Percentiles rank a stretch among this genome's conserved stretches.
Evolutionary conservation across 2,888 invertebrate species (phyloP).

Genomic region (Pachliopta kotzebuea): DNA sequence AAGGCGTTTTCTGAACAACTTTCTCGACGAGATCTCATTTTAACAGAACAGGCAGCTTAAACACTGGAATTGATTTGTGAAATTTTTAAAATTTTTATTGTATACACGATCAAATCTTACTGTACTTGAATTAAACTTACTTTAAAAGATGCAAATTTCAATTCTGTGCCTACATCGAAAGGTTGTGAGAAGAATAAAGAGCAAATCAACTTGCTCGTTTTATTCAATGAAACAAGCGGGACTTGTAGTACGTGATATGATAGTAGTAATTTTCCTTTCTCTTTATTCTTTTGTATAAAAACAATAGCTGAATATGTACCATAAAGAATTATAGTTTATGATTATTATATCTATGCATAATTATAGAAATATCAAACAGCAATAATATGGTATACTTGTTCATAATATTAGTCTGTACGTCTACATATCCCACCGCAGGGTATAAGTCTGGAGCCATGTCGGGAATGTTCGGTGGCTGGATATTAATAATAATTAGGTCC

Average conservation of each 20-base stretch:
- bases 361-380: slow-evolving; percentile 20
- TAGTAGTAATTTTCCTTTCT: too few relatives aligned
- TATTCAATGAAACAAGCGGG: too few relatives aligned
- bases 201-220: too few relatives aligned
- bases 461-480: slow-evolving; percentile 23
- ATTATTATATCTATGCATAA: background rate
- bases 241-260: too few relatives aligned
- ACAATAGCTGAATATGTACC: too few relatives aligned
- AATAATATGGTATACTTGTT: slow-evolving; percentile 28
- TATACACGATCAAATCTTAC: background rate
- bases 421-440: slow-evolving; percentile 15
- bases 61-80: slow-evolving; percentile 8
- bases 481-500: slow-evolving; percentile 28
- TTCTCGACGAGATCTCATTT: slow-evolving; percentile 22
- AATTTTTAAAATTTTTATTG: background rate
- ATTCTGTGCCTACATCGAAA: too few relatives aligned
- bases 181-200: too few relatives aligned
- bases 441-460: slow-evolving; percentile 17
- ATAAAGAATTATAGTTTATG: background rate
- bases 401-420: slow-evolving; percentile 8
- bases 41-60: slow-evolving; percentile 3
- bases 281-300: too few relatives aligned
- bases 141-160: too few relatives aligned
- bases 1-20: slow-evolving; percentile 18
- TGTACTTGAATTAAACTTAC: too few relatives aligned